Base-by-base conservation (phyloP, 2,797 vertebrate genomes). In the Clarias pachynema region DNA sequence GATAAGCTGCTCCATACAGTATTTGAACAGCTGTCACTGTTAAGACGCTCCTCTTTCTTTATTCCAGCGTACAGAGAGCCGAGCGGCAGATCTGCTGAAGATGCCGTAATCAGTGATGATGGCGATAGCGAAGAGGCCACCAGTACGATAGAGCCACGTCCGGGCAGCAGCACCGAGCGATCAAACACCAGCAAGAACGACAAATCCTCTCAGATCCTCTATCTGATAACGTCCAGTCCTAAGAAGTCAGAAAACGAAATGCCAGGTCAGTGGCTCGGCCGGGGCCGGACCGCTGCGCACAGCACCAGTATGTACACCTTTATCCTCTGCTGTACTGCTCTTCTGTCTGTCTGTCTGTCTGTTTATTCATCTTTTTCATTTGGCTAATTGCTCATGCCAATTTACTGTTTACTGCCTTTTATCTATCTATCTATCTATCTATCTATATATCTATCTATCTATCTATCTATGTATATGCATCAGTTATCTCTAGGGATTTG, bases 201-300 rank as follows among this genome's bases (percentile, higher is more conserved):
- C 88, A 90, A 93, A 60, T 96, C 97, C 80, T 96, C 97, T 80
- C 97, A 97, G 92, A 97, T 98, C 79, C 95, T 97, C 85, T 98
- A 98, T n/a, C 96, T 98, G 89, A 97, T 98, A 94, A 99, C 98
- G 83, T 97, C 97, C 91, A 98, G 97, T 93, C 98, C 98, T 44
- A 96, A 96, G 85, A 97, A 96, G 87, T 95, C 96, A 9, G 94
- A 95, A 26, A 96, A 94, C 93, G 95, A 96, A 88, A 95, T 97
- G 95, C 97, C 98, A 96, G 97, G 97, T 98, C 96, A 97, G 95
- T 95, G 94, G 94, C 91, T 92, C 90, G 94, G 94, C 93, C 92
- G 86, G 89, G 74, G 91, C 91, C 87, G 91, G 92, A 94, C 92
- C 92, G 90, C 85, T 89, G 91, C 91, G 84, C 93, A 93, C 91